phyloP scores from a whole-genome alignment of 2,797 vertebrate genomes.

The Mus minutoides region DNA sequence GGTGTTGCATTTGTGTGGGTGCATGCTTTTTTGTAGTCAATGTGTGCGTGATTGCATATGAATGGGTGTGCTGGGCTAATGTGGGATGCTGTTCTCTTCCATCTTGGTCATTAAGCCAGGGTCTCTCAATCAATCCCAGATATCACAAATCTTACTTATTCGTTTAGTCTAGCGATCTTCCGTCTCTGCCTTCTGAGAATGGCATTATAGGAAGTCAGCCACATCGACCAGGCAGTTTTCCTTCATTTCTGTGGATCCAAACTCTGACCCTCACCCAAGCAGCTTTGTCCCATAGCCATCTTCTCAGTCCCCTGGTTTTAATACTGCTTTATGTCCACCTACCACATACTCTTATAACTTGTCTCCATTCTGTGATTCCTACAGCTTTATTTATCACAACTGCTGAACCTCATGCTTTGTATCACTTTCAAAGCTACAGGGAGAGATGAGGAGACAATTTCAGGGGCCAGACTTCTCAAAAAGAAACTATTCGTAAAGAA shows the following conservation, averaged over 20 bases:
- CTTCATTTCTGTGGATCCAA: background rate
- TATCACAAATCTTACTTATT: background rate
- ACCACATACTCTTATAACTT: background rate
- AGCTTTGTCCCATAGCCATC: too few relatives aligned
- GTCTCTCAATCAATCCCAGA: background rate
- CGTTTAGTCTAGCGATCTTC: too few relatives aligned
- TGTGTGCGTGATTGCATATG: background rate
- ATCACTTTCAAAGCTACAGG: conserved; percentile 5
- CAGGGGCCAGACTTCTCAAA: background rate
- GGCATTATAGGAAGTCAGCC: background rate
- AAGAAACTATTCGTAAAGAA: conserved; percentile 4
- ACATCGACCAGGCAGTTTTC: background rate
- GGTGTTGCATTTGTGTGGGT: background rate
- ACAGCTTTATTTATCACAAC: background rate
- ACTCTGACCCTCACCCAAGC: background rate
- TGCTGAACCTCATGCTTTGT: background rate
- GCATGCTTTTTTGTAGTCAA: background rate
- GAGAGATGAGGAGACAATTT: background rate
- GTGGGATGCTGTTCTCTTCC: background rate
- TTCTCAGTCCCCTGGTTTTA: background rate
- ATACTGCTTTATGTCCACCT: background rate
- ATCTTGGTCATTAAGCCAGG: background rate
- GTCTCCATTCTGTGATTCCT: background rate
- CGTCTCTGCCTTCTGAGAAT: background rate
- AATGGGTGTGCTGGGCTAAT: background rate